phyloP scores from a whole-genome alignment of 92 coral and sea anemone species.

The Porites cylindrica region DNA sequence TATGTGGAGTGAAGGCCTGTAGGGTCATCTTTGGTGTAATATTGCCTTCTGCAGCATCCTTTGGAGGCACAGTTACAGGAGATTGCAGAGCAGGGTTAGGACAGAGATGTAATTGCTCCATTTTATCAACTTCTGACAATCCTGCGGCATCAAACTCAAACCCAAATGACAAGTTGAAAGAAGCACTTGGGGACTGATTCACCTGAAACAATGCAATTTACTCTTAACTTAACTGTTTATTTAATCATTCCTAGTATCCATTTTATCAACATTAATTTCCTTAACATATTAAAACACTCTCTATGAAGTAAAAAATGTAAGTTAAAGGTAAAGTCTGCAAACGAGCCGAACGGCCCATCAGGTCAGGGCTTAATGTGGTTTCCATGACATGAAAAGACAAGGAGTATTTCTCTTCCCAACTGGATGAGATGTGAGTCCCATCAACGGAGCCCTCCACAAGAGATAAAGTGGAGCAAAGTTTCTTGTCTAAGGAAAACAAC shows the following conservation, averaged over 20 bases:
- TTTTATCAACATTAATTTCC: no score
- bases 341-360: no score
- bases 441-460: no score
- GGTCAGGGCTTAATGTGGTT: no score
- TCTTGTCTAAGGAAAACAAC: no score
- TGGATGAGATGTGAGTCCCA: no score
- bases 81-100: slow-evolving; percentile 12
- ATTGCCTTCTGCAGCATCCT: not conserved
- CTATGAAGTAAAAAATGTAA: no score
- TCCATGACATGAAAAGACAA: no score
- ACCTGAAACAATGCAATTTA: not conserved
- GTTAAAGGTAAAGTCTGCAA: no score
- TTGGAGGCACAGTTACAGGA: slow-evolving; percentile 7
- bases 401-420: no score
- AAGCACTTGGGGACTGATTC: slow-evolving; percentile 47
- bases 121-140: slow-evolving; percentile 85
- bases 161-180: slow-evolving; percentile 87
- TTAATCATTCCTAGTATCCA: not conserved
- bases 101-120: slow-evolving; percentile 69
- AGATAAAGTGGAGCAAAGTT: no score
- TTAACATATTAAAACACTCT: no score
- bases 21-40: slow-evolving; percentile 2
- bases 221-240: not conserved
- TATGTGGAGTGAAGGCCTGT: slow-evolving; percentile 12
- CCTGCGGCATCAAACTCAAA: slow-evolving; percentile 96